phyloP scores from a whole-genome alignment of 2,888 invertebrate species.

The Agrilus cyanescens region DNA sequence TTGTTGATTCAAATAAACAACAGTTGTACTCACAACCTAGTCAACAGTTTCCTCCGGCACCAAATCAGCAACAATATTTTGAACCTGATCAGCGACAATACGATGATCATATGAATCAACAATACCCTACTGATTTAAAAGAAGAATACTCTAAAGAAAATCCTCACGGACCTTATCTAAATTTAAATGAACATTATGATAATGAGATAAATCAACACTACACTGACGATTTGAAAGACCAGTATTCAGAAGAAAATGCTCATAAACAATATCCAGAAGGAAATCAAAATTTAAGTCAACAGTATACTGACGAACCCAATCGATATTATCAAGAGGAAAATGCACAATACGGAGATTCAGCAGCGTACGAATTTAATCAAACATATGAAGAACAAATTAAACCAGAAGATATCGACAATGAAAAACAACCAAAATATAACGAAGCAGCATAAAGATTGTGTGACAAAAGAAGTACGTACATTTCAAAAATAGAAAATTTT shows the following conservation, averaged over 20 bases:
- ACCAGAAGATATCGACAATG: too few relatives aligned
- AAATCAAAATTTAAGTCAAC: constrained; percentile 10
- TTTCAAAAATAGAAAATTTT: too few relatives aligned
- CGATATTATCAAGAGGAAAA: constrained; percentile 7
- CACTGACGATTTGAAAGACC: constrained; percentile 12
- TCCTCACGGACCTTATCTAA: neutral
- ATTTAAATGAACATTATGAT: constrained; percentile 14
- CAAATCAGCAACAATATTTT: constrained; percentile 14
- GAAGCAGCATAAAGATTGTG: too few relatives aligned
- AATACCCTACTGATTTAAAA: constrained; percentile 15
- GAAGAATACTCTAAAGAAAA: constrained; percentile 8
- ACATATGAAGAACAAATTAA: too few relatives aligned
- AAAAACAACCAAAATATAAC: too few relatives aligned
- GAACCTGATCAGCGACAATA: constrained; percentile 14
- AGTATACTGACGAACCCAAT: constrained; percentile 11
- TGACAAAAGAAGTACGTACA: too few relatives aligned
- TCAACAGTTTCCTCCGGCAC: constrained; percentile 27
- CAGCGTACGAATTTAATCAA: too few relatives aligned
- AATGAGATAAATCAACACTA: constrained; percentile 4
- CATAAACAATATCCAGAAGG: constrained; percentile 6
- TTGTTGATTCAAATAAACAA: constrained; percentile 9
- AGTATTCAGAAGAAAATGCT: constrained; percentile 6
- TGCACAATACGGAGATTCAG: too few relatives aligned
- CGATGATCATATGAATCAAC: constrained; percentile 13
- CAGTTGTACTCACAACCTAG: constrained; percentile 7